Percentiles rank a stretch among this genome's conserved stretches.
phyloP scores from a whole-genome alignment of 23 tunicate genomes.

The Styela plicata region DNA sequence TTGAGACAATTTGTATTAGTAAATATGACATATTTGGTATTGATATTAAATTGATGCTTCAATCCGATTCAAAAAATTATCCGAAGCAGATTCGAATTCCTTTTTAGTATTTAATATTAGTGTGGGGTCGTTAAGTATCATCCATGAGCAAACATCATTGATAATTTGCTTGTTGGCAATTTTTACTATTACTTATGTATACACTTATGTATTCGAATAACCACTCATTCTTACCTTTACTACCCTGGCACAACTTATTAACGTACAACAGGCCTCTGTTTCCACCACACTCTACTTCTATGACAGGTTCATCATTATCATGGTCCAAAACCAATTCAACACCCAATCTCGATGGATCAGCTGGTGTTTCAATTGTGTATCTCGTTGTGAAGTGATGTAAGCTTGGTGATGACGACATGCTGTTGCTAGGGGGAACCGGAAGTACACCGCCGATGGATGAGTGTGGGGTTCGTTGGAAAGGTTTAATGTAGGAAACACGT shows the following conservation, averaged over 20 bases:
- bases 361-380: conserved; percentile 83
- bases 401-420: conserved; percentile 20
- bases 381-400: conserved; percentile 85
- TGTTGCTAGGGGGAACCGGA: neutral
- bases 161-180: no score
- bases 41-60: no score
- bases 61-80: no score
- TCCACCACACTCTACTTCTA: conserved; percentile 92
- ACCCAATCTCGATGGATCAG: conserved; percentile 50
- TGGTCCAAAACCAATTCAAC: conserved; percentile 60
- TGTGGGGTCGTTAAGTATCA: no score
- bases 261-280: conserved; percentile 85
- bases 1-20: no score
- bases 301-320: conserved; percentile 50
- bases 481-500: neutral
- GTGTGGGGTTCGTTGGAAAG: neutral
- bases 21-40: no score
- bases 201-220: no score
- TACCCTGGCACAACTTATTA: conserved; percentile 87
- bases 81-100: no score
- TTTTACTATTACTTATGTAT: no score
- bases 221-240: conserved; percentile 83
- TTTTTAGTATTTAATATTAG: no score
- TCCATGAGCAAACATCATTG: no score
- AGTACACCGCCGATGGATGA: neutral